Evolutionary conservation across 2,797 vertebrate species (phyloP).

Genomic region (Coccyzus lansbergi): DNA sequence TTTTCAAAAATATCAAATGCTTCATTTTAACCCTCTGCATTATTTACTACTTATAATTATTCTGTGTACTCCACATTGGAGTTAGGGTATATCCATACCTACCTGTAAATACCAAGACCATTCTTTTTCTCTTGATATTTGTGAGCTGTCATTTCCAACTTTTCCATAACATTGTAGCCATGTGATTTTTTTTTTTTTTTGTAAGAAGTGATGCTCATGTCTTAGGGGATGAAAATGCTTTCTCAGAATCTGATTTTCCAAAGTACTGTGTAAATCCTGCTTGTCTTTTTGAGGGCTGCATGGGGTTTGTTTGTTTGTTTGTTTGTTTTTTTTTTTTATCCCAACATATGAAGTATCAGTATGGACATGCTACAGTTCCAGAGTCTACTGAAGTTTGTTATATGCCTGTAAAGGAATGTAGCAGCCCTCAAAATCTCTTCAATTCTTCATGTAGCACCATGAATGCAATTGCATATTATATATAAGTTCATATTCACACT

Average conservation of each 20-base stretch:
- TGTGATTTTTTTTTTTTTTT: slow-evolving; percentile 48
- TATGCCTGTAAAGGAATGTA: neutral
- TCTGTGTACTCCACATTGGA: slow-evolving; percentile 17
- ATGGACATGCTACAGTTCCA: neutral
- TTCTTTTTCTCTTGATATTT: slow-evolving; percentile 1
- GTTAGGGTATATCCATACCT: neutral
- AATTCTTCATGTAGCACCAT: neutral
- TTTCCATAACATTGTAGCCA: neutral
- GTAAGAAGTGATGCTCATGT: neutral
- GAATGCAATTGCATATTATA: neutral
- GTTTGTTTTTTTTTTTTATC: neutral
- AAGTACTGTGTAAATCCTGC: neutral
- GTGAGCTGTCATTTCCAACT: slow-evolving; percentile 42
- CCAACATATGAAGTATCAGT: neutral
- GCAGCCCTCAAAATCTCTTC: neutral
- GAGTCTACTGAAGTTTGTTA: neutral
- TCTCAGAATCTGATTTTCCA: slow-evolving; percentile 1
- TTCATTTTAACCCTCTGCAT: neutral
- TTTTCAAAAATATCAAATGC: neutral
- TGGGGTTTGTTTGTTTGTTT: too few species aligned
- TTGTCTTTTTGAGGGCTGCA: neutral
- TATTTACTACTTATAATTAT: neutral
- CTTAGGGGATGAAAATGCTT: slow-evolving; percentile 22
- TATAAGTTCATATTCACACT: neutral
- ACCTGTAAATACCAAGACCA: neutral